phyloP scores from a whole-genome alignment of 2,797 vertebrate species.

The Tympanoctomys barrerae region DNA sequence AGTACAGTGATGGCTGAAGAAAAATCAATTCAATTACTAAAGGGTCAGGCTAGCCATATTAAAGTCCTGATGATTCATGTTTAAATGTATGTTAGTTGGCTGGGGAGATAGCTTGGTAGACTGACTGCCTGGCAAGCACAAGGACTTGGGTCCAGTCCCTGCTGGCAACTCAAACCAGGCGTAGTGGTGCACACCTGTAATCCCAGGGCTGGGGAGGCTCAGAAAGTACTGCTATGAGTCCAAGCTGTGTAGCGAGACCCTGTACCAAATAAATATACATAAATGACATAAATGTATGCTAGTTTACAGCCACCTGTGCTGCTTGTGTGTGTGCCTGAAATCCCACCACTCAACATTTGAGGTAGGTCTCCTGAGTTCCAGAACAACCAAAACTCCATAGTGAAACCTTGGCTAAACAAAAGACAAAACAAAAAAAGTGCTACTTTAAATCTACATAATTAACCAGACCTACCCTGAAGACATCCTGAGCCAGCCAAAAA shows the following conservation, averaged over 20 bases:
- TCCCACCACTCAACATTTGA: background rate
- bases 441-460: constrained; percentile 77
- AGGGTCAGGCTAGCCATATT: constrained; percentile 1
- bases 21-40: background rate
- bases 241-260: too few relatives aligned
- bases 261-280: too few relatives aligned
- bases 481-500: too few relatives aligned
- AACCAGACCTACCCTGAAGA: background rate
- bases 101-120: too few relatives aligned
- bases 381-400: background rate
- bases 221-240: too few relatives aligned
- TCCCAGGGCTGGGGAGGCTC: too few relatives aligned
- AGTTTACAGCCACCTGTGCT: background rate
- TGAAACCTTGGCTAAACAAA: background rate
- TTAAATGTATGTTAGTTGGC: constrained; percentile 71
- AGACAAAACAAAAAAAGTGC: background rate
- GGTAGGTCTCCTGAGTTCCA: background rate
- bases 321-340: background rate
- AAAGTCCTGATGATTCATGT: constrained; percentile 38
- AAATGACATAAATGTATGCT: constrained; percentile 29
- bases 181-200: too few relatives aligned
- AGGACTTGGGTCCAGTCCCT: too few relatives aligned
- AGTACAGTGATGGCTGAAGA: constrained; percentile 27
- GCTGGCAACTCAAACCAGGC: too few relatives aligned
- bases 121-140: too few relatives aligned